A percentile compares a stretch with the other conserved stretches of the same genome.
These are phyloP conservation scores for Xyrichtys novacula DNA, from an alignment of 2,797 vertebrate genomes.

Conservation along the genomic window DNA sequence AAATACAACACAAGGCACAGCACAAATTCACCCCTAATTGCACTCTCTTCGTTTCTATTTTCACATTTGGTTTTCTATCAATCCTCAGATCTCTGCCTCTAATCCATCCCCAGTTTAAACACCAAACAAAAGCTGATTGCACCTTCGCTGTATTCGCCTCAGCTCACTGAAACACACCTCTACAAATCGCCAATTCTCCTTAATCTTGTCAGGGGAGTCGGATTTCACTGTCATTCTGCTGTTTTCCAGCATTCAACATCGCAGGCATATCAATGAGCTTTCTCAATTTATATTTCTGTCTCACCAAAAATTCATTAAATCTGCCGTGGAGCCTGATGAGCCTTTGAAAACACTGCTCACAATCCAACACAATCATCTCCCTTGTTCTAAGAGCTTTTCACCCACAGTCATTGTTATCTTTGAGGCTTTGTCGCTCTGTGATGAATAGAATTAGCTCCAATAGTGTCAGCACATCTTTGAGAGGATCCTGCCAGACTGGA, in stretches of 20 bases:
- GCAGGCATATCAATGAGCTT: not conserved
- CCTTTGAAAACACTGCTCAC: not conserved
- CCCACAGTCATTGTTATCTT: slow-evolving; percentile 16
- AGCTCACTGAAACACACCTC: too few relatives aligned
- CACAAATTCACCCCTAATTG: too few relatives aligned
- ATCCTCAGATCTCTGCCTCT: too few relatives aligned
- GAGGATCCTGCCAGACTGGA: slow-evolving; percentile 3
- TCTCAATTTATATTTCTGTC: slow-evolving; percentile 3
- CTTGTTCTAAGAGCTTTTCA: slow-evolving; percentile 11
- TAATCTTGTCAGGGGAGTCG: too few relatives aligned
- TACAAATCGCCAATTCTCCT: too few relatives aligned
- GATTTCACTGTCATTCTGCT: not conserved
- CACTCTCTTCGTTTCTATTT: too few relatives aligned
- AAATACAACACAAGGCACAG: too few relatives aligned
- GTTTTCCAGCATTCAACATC: not conserved
- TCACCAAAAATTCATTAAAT: not conserved
- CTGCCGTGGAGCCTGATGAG: not conserved
- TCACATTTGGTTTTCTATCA: too few relatives aligned
- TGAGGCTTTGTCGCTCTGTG: slow-evolving; percentile 14
- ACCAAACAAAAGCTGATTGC: too few relatives aligned
- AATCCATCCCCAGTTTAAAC: too few relatives aligned
- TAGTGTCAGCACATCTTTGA: slow-evolving; percentile 32
- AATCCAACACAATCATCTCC: not conserved
- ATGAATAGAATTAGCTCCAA: slow-evolving; percentile 27
- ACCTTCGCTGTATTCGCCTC: too few relatives aligned